phyloP scores from a whole-genome alignment of 2,113 vertebrate genomes.

The Panthera tigris region DNA sequence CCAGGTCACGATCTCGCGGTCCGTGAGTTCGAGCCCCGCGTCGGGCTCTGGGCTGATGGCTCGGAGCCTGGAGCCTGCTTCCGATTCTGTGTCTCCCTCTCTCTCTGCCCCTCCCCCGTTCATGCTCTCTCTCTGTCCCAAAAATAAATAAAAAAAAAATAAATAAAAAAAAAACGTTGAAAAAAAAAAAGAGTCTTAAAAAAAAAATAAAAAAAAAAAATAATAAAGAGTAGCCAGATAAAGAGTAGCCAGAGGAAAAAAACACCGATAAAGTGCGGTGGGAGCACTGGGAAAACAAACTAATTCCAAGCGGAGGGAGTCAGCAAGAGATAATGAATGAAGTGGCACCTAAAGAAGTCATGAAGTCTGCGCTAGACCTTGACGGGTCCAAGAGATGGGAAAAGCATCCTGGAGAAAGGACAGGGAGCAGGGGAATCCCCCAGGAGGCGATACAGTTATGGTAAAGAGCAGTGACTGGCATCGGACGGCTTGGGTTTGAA shows the following conservation, averaged over 20 bases:
- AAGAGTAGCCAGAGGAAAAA: background rate
- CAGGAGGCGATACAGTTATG: background rate
- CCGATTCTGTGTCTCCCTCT: no score
- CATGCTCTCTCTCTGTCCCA: no score
- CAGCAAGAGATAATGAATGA: background rate
- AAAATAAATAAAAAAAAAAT: no score
- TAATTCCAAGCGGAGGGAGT: background rate
- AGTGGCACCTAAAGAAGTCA: background rate
- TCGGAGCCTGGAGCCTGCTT: no score
- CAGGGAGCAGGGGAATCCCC: background rate
- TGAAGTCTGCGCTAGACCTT: background rate
- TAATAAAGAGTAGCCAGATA: no score
- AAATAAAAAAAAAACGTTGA: no score
- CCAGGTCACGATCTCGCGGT: no score
- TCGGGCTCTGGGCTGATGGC: no score
- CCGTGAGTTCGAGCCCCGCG: no score
- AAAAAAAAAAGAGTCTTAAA: no score
- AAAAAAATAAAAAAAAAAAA: no score
- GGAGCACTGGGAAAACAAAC: background rate
- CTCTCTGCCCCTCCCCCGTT: no score
- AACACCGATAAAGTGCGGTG: background rate
- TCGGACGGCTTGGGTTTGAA: background rate
- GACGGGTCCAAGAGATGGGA: background rate
- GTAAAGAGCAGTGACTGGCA: background rate
- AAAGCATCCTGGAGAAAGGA: background rate